A percentile compares a stretch with the other conserved stretches of the same genome.
These are phyloP conservation scores for Pocillopora damicornis DNA, from an alignment of 64 coral and sea anemone species.

Conservation along the genomic window DNA sequence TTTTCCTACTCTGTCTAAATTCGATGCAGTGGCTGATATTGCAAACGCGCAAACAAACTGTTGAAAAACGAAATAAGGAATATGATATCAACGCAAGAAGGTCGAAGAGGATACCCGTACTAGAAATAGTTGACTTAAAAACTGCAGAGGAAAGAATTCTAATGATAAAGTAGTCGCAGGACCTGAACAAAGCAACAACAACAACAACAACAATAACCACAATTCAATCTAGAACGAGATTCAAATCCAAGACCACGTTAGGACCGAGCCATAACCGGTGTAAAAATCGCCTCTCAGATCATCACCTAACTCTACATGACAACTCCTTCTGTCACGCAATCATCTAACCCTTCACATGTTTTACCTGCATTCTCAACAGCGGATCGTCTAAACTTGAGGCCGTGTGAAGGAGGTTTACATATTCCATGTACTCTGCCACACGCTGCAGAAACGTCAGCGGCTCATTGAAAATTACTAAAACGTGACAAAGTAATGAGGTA, in stretches of 20 bases:
- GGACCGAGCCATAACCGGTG: no score
- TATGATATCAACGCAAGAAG: neutral
- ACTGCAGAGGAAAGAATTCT: no score
- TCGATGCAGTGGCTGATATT: slow-evolving; percentile 87
- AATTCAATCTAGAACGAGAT: no score
- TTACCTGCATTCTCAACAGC: slow-evolving; percentile 78
- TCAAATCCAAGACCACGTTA: no score
- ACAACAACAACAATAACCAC: no score
- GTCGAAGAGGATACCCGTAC: neutral
- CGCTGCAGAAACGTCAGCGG: slow-evolving; percentile 96
- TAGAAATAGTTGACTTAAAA: neutral
- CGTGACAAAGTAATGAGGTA: neutral
- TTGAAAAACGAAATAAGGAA: neutral
- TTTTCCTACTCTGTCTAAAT: slow-evolving; percentile 94
- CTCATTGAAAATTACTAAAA: slow-evolving; percentile 98
- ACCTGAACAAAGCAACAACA: no score
- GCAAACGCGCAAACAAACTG: slow-evolving; percentile 86
- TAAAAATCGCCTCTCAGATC: no score
- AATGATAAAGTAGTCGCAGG: no score
- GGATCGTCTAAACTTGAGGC: slow-evolving; percentile 61
- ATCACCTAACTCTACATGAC: no score
- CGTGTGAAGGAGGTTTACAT: slow-evolving; percentile 72
- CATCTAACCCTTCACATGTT: neutral
- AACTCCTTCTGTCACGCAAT: no score
- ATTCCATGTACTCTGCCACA: slow-evolving; percentile 97